Percentiles rank a stretch among this genome's conserved stretches.
phyloP scores from a whole-genome alignment of 2,113 vertebrate species.

The Rostratula benghalensis region DNA sequence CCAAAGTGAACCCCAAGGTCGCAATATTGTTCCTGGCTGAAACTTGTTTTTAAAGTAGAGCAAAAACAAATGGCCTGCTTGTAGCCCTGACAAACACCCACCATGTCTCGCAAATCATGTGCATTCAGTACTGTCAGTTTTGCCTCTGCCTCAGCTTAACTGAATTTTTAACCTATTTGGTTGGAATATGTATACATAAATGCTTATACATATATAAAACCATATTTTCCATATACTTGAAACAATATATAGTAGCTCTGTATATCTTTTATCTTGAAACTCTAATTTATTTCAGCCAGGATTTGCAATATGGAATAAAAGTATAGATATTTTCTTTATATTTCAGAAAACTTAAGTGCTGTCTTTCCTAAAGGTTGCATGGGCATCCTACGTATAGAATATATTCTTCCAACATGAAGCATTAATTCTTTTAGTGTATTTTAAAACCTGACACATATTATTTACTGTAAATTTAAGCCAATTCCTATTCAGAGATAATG shows the following conservation, averaged over 20 bases:
- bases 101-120: not conserved
- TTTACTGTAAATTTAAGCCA: not conserved
- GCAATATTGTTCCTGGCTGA: not conserved
- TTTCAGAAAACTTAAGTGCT: not conserved
- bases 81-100: not conserved
- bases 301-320: not conserved
- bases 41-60: not conserved
- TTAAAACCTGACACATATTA: not conserved
- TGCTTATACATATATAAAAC: not conserved
- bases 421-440: not conserved
- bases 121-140: not conserved
- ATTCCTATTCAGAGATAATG: not conserved
- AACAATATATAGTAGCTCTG: not conserved
- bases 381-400: not conserved
- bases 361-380: not conserved
- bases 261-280: not conserved
- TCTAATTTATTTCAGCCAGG: not conserved
- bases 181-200: not conserved
- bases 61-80: not conserved
- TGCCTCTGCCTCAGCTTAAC: not conserved
- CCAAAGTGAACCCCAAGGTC: not conserved
- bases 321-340: not conserved
- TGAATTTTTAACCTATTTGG: not conserved
- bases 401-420: not conserved
- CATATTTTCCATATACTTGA: not conserved